Evolutionary conservation across 2,797 vertebrate species (phyloP), one percentile per base, ranked within the genome.

Genomic region (Enteromius thamalakanensis): DNA sequence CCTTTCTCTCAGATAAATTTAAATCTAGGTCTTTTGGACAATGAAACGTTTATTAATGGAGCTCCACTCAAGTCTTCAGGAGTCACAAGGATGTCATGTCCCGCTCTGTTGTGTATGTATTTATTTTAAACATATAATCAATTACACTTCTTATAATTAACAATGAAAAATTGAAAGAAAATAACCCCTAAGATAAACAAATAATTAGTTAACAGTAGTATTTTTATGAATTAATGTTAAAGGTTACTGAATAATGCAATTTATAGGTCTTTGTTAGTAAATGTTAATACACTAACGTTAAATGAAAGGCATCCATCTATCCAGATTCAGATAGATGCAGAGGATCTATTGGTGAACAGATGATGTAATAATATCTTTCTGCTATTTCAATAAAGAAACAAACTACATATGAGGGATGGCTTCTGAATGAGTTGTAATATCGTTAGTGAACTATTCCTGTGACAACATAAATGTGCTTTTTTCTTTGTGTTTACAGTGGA

Each of bases 41-140:
- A 97, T 85, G 94, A 97, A 88, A 94, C 98, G 1, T 92, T 96
- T 88, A 90, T 98, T 78, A 99, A 98, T 90, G 96, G 96, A 86
- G 91, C 97, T 86, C 96, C 96, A 0, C 94, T 98, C 85, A 97
- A 95, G 89, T 89, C 93, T 40, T 96, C 92, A 0, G 96, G 95
- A 9, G 96, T 98, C 86, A 95, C 96, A 29, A 94, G 97, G 79
- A 88, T 99, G 91, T 96, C 89, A 23, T 97, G 96, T 88, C 96
- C 94, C 76, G 96, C 96, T n/a, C 87, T 95, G 82, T 92, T 98
- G 89, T 87, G 97, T 98, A 89, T 96, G 97, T 96, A 91, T 58
- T 8, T 45, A 10, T 12, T 11, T 9, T n/a, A 6, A 3, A 6
- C 1, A 21, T 72, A 15, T 10, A 15, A 58, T 23, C n/a, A n/a